Evolutionary conservation across 2,888 invertebrate genomes (phyloP).

Genomic region (Lordiphosa andalusiaca): DNA sequence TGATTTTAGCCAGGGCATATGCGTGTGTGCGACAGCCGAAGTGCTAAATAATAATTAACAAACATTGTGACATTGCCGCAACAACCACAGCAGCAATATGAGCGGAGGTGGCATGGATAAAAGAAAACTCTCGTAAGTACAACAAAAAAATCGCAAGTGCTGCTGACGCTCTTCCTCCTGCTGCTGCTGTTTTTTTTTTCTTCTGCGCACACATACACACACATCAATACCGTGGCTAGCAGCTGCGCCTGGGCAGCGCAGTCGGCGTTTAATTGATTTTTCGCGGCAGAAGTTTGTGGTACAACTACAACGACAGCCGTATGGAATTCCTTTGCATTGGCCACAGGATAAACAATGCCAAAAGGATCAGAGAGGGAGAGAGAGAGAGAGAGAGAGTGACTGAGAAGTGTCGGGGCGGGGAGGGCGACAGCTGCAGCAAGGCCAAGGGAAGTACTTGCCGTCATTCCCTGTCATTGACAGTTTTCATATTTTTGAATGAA

Average conservation of each 20-base stretch:
- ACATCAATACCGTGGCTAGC: constrained; percentile 30
- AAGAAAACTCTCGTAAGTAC: constrained; percentile 81
- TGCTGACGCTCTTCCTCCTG: constrained; percentile 36
- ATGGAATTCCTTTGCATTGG: constrained; percentile 38
- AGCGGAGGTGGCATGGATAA: constrained; percentile 79
- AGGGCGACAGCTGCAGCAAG: constrained; percentile 28
- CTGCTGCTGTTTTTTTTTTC: constrained; percentile 41
- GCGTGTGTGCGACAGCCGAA: constrained; percentile 43
- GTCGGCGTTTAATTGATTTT: constrained; percentile 65
- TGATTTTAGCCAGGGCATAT: constrained; percentile 3
- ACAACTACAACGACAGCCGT: constrained; percentile 16
- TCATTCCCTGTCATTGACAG: constrained; percentile 11
- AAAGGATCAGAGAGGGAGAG: constrained; percentile 19
- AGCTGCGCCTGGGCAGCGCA: constrained; percentile 55
- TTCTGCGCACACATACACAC: constrained; percentile 41
- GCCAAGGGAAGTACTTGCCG: constrained; percentile 16
- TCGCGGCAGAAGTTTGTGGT: constrained; percentile 34
- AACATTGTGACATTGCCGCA: constrained; percentile 35
- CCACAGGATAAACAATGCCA: constrained; percentile 41
- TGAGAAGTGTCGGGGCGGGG: not conserved
- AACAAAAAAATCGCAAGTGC: constrained; percentile 23
- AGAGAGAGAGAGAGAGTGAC: constrained; percentile 1
- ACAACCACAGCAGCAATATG: constrained; percentile 54
- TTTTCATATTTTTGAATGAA: not conserved
- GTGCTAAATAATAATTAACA: constrained; percentile 46